Conservation (phyloP, 2,113 vertebrate species). For the Patagioenas fasciata region DNA sequence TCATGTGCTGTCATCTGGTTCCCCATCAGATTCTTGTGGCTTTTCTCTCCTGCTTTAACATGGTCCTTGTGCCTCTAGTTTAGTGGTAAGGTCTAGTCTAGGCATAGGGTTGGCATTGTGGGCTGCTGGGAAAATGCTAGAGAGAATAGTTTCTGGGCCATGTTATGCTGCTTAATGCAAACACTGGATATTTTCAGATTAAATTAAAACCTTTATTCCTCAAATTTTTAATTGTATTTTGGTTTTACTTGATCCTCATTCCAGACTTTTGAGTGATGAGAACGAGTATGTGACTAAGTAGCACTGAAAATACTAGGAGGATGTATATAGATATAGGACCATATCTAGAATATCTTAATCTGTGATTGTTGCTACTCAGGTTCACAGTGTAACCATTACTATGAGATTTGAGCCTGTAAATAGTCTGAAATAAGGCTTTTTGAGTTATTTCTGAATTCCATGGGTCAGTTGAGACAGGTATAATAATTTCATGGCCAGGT, state of each 20-base stretch:
- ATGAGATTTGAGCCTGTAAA: background rate
- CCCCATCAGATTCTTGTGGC: background rate
- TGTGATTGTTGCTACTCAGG: background rate
- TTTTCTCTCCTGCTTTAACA: background rate
- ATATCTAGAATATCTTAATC: fast-evolving
- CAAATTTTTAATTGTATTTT: background rate
- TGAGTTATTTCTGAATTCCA: background rate
- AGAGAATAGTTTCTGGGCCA: background rate
- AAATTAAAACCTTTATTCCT: background rate
- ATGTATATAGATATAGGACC: background rate
- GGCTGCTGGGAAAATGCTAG: background rate
- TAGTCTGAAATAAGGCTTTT: background rate
- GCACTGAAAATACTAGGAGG: background rate
- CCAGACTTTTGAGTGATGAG: background rate
- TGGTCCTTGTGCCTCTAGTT: background rate
- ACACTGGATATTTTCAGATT: background rate
- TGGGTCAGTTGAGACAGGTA: fast-evolving
- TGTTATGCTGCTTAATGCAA: background rate
- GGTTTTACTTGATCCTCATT: background rate
- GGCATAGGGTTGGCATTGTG: background rate
- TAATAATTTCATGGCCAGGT: background rate
- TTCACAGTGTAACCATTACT: background rate
- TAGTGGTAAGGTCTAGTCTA: background rate
- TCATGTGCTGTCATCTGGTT: background rate
- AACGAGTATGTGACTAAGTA: background rate